Percentiles rank a stretch among this genome's conserved stretches.
phyloP scores from a whole-genome alignment of 37 sponge, comb jelly and placozoan genomes.

The Oscarella lobularis region DNA sequence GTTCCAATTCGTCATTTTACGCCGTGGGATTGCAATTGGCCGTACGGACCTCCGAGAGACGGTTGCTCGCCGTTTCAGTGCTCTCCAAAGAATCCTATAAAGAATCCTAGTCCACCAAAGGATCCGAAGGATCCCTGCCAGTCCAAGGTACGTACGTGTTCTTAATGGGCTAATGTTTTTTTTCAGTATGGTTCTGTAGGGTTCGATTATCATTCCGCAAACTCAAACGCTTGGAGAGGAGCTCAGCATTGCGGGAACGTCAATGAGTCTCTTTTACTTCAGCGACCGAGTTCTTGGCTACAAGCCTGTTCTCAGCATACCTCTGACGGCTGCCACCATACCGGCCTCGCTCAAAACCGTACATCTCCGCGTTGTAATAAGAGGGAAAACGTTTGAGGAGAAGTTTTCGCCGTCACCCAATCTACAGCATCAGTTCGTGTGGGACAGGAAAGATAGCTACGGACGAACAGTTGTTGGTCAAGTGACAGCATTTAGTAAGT shows the following conservation, averaged over 20 bases:
- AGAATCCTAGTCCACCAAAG: too few species aligned
- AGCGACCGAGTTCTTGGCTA: too few species aligned
- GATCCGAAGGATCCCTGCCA: too few species aligned
- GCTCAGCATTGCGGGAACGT: too few species aligned
- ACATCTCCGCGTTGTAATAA: neutral
- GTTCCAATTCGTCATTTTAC: neutral
- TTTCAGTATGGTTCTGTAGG: too few species aligned
- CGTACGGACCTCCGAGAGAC: neutral
- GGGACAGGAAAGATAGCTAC: neutral
- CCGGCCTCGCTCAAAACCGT: neutral
- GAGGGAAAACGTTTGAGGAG: neutral
- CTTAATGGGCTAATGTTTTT: too few species aligned
- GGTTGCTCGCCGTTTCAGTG: neutral
- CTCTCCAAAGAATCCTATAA: neutral
- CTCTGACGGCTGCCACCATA: neutral
- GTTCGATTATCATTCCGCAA: too few species aligned
- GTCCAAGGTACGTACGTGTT: too few species aligned
- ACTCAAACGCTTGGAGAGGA: too few species aligned
- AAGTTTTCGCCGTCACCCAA: neutral
- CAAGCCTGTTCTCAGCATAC: too few species aligned
- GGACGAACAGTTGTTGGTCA: neutral
- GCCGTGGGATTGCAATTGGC: conserved; percentile 4
- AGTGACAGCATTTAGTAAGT: neutral
- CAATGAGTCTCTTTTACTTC: too few species aligned
- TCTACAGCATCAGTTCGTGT: neutral